A percentile compares a stretch with the other conserved stretches of the same genome.
These are phyloP conservation scores for Carassius gibelio DNA, from an alignment of 2,113 vertebrate species.

Conservation along the genomic window DNA sequence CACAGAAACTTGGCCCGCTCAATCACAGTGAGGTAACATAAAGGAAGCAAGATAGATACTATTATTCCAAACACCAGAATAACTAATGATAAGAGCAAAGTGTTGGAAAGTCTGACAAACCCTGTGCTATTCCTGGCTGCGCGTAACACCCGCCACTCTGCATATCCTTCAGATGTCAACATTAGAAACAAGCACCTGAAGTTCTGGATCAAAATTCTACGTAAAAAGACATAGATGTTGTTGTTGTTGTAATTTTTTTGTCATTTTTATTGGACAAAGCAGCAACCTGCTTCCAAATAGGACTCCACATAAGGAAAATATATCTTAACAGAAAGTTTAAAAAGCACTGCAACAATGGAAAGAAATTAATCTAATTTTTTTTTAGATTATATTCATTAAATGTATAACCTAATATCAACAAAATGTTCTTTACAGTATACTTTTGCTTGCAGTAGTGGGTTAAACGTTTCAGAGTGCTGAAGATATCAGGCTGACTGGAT, in stretches of 20 bases:
- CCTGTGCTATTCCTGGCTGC: conserved; percentile 7
- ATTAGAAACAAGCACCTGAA: not conserved
- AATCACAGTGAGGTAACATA: conserved; percentile 8
- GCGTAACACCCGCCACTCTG: not conserved
- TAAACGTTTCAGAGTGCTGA: not conserved
- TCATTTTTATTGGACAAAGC: not conserved
- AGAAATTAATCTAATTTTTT: not conserved
- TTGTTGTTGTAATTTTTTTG: too few relatives aligned
- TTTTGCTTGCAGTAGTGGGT: not conserved
- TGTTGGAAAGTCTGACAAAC: conserved; percentile 23
- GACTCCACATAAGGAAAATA: not conserved
- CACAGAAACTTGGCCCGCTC: not conserved
- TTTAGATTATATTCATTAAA: not conserved
- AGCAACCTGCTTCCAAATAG: not conserved
- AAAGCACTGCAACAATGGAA: not conserved
- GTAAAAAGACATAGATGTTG: not conserved
- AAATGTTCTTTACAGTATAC: not conserved
- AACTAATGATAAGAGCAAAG: conserved; percentile 25
- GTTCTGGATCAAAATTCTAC: not conserved
- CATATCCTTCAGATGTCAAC: not conserved
- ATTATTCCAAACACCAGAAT: conserved; percentile 26
- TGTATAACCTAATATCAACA: not conserved
- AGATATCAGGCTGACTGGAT: conserved; percentile 14
- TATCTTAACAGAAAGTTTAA: too few relatives aligned
- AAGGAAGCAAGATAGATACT: conserved; percentile 12